Evolutionary conservation across 1,140 invertebrate genomes (phyloP), one percentile per base, ranked within the genome.

Genomic region (Drosophila willistoni): DNA sequence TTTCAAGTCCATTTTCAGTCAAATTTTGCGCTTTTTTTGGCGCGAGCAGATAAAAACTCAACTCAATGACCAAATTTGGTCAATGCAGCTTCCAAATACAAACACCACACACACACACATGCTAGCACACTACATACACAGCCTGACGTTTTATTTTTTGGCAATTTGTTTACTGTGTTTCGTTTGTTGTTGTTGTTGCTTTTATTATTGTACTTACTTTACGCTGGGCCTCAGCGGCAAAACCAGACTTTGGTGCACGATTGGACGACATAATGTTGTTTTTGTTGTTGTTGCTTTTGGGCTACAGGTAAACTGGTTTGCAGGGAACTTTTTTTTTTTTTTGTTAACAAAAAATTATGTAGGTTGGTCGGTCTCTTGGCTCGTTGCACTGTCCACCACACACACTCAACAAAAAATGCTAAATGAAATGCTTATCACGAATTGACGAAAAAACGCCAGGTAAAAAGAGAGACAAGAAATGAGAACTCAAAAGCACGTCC

Each of bases 181-280:
- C 60, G 79, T 68, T 74, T 66, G 60, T 63, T 68, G 9, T 59
- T 76, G 55, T 68, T 69, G 3, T 47, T 76, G 42, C 29, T 29
- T 29, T 29, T 29, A 29, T 47, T 75, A 36, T 55, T 63, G 61
- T 75, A 93, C 94, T 94, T 93, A 98, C 97, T 95, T 98, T 98
- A 91, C 96, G 94, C 93, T 98, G 97, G 36, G 97, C 97, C 92
- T 98, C 97, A 39, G 97, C 97, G 71, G 97, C 97, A 93, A 98
- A 97, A 95, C 97, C 97, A 92, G 97, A 97, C 93, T 98, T 98
- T 42, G 97, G 94, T 90, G 97, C 97, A 93, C 97, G 94, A 94
- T 97, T 96, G 92, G 94, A 95, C 76, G 97, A 96, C 97, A 98
- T 98, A 71, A 75, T 81, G 39, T 64, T 70, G 68, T 64, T 74